These are phyloP conservation scores for Chrysopilus asiliformis DNA, from an alignment of 2,888 invertebrate genomes.

Conservation along the genomic window DNA sequence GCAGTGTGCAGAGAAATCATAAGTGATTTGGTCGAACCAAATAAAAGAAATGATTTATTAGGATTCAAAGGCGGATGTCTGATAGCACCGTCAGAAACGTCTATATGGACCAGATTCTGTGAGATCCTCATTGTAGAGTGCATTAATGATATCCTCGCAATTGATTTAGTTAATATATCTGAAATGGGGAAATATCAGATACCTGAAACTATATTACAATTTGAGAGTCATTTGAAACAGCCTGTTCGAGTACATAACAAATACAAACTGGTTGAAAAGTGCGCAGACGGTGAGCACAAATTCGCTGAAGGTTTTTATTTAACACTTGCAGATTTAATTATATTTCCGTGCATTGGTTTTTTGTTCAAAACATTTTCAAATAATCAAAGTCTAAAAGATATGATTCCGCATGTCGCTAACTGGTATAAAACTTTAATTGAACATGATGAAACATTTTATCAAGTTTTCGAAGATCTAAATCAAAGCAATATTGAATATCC, in stretches of 20 bases:
- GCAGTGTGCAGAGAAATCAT: conserved; percentile 53
- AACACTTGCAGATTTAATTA: conserved; percentile 70
- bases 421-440: conserved; percentile 44
- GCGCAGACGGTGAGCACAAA: conserved; percentile 42
- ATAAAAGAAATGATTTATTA: conserved; percentile 36
- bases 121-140: conserved; percentile 64
- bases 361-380: conserved; percentile 37
- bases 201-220: conserved; percentile 57
- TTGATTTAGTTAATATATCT: conserved; percentile 18
- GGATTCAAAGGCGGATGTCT: conserved; percentile 72
- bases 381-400: conserved; percentile 8
- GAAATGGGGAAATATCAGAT: conserved; percentile 28
- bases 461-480: not conserved
- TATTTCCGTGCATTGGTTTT: conserved; percentile 56
- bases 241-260: conserved; percentile 79
- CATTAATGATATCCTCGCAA: conserved; percentile 37
- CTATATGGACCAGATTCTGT: conserved; percentile 86
- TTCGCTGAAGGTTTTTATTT: conserved; percentile 74
- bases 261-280: conserved; percentile 44
- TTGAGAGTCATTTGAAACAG: conserved; percentile 72
- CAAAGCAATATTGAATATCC: not conserved
- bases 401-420: conserved; percentile 46
- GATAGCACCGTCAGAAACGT: conserved; percentile 69
- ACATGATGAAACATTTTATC: not conserved
- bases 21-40: conserved; percentile 22